These are phyloP conservation scores for Fulica atra DNA, from an alignment of 2,113 vertebrate species.

Conservation along the genomic window DNA sequence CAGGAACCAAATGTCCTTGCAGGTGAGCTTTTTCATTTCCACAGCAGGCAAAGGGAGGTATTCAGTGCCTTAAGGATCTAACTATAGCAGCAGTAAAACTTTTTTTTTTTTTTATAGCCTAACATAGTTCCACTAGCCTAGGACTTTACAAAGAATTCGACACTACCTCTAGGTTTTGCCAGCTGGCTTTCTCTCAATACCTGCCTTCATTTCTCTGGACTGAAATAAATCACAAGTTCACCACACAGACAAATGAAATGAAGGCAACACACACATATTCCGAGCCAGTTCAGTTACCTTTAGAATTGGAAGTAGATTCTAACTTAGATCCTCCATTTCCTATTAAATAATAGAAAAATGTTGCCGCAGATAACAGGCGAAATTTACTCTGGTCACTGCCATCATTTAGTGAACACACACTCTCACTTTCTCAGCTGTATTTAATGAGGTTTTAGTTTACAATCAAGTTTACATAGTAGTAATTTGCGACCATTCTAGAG, in stretches of 20 bases:
- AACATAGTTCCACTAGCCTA: neutral
- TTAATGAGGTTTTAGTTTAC: slow-evolving; percentile 20
- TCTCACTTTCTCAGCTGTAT: neutral
- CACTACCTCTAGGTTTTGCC: neutral
- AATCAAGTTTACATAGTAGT: neutral
- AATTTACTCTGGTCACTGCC: neutral
- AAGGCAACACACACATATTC: neutral
- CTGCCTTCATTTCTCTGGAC: neutral
- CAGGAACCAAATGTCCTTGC: neutral
- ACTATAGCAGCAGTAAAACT: neutral
- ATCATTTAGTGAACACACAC: neutral
- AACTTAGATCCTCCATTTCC: neutral
- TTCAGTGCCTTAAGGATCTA: neutral
- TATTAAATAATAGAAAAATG: neutral
- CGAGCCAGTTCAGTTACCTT: neutral
- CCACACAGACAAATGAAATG: neutral
- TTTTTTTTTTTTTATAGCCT: neutral
- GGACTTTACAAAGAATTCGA: neutral
- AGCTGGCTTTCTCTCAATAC: neutral
- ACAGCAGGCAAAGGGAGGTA: neutral
- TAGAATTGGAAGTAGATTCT: neutral
- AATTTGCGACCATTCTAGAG: neutral
- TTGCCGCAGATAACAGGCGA: neutral
- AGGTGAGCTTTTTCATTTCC: neutral
- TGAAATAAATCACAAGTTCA: neutral